Evolutionary conservation across 2,888 invertebrate genomes (phyloP).

Genomic region (Tachina fera): DNA sequence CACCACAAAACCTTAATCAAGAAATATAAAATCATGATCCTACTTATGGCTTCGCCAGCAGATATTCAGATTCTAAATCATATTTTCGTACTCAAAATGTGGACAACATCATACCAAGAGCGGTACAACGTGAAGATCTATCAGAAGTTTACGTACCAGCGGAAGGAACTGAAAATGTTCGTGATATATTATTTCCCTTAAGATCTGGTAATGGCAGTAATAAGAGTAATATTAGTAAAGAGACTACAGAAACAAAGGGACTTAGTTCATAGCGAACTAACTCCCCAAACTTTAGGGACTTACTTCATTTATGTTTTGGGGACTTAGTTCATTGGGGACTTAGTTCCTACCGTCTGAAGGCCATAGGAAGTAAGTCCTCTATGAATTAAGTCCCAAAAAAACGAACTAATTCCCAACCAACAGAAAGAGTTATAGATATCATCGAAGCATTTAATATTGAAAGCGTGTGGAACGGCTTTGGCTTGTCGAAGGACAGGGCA

Average conservation of each 20-base stretch:
- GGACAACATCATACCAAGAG: slow-evolving; percentile 80
- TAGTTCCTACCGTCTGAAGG: no score
- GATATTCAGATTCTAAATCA: slow-evolving; percentile 80
- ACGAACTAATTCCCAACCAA: no score
- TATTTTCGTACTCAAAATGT: slow-evolving; percentile 81
- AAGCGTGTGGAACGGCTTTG: no score
- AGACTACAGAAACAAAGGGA: slow-evolving; percentile 61
- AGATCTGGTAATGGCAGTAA: slow-evolving; percentile 78
- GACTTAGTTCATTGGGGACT: no score
- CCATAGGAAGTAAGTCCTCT: no score
- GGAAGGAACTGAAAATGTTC: slow-evolving; percentile 74
- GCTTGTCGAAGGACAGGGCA: no score
- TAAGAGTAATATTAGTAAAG: slow-evolving; percentile 72
- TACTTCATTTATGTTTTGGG: no score
- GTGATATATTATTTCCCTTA: slow-evolving; percentile 79
- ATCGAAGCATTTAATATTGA: no score
- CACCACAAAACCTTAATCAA: background rate
- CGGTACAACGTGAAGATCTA: slow-evolving; percentile 75
- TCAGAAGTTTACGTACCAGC: slow-evolving; percentile 68
- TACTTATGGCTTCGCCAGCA: slow-evolving; percentile 81
- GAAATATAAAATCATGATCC: slow-evolving; percentile 75
- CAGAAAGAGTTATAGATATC: no score
- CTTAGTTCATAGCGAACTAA: no score
- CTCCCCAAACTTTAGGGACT: no score
- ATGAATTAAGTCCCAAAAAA: no score